These are phyloP conservation scores for Mesorhabditis belari DNA, from an alignment of 2,888 invertebrate species.

Conservation along the genomic window DNA sequence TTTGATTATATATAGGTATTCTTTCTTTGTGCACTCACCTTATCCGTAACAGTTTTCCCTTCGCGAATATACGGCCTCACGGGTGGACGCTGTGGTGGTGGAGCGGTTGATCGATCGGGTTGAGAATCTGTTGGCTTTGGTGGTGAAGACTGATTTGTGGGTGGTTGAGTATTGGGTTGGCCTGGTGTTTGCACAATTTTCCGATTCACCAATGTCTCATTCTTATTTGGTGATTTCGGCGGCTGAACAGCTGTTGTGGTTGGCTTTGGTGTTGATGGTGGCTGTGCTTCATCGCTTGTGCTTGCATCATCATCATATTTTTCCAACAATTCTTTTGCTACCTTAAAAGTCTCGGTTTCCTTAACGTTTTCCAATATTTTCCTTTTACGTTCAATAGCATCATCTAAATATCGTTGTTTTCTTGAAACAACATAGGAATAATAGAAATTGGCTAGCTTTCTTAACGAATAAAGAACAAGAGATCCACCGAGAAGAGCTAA, in stretches of 20 bases:
- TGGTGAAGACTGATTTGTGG: too few species aligned
- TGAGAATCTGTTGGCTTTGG: too few species aligned
- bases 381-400: slow-evolving; percentile 19
- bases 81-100: slow-evolving; percentile 1
- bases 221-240: background rate
- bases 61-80: slow-evolving; percentile 10
- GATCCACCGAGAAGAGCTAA: background rate
- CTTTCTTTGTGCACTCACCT: slow-evolving; percentile 2
- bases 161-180: too few species aligned
- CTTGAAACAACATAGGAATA: background rate
- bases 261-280: background rate
- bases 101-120: background rate
- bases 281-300: background rate
- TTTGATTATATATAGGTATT: slow-evolving; percentile 68
- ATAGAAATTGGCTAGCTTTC: background rate
- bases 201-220: background rate
- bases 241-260: background rate
- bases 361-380: slow-evolving; percentile 85
- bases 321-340: slow-evolving; percentile 78
- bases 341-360: slow-evolving; percentile 92
- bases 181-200: background rate
- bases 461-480: background rate
- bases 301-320: slow-evolving; percentile 66
- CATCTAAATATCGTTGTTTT: slow-evolving; percentile 17
- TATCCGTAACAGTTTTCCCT: slow-evolving; percentile 5